phyloP scores from a whole-genome alignment of 2,113 vertebrate genomes.

The Cyanoderma ruficeps region DNA sequence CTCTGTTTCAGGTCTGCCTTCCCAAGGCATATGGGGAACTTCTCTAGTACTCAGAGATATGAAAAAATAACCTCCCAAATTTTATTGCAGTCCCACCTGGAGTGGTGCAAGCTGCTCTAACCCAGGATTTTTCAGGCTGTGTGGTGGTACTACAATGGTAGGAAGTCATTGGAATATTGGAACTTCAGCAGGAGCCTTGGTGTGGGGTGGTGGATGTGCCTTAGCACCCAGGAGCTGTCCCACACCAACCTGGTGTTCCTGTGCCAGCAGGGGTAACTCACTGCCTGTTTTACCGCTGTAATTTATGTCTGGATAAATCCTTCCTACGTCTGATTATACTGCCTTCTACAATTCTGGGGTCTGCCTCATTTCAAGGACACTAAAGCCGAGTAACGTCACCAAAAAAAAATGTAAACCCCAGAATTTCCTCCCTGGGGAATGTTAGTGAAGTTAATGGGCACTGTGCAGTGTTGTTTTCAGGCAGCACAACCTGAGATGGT shows the following conservation, averaged over 20 bases:
- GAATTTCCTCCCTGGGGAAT: neutral
- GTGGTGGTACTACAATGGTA: neutral
- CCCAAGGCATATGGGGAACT: neutral
- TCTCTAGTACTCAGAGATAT: neutral
- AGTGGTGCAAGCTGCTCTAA: neutral
- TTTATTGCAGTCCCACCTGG: neutral
- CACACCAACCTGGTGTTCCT: accelerated
- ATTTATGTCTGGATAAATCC: neutral
- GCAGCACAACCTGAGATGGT: neutral
- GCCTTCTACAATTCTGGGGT: accelerated
- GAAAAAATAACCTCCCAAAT: neutral
- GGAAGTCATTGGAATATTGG: accelerated
- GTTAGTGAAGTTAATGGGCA: neutral
- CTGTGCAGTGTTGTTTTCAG: neutral
- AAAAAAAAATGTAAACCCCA: neutral
- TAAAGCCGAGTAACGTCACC: neutral
- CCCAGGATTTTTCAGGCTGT: neutral
- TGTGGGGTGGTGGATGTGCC: neutral
- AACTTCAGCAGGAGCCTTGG: neutral
- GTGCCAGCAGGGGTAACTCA: neutral
- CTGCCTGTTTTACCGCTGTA: accelerated
- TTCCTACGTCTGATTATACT: accelerated
- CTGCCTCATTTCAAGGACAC: neutral
- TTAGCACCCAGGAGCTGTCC: neutral
- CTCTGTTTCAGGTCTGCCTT: neutral